A percentile compares a stretch with the other conserved stretches of the same genome.
phyloP scores from a whole-genome alignment of 2,888 invertebrate species.

The Drosophila atroscutellata region DNA sequence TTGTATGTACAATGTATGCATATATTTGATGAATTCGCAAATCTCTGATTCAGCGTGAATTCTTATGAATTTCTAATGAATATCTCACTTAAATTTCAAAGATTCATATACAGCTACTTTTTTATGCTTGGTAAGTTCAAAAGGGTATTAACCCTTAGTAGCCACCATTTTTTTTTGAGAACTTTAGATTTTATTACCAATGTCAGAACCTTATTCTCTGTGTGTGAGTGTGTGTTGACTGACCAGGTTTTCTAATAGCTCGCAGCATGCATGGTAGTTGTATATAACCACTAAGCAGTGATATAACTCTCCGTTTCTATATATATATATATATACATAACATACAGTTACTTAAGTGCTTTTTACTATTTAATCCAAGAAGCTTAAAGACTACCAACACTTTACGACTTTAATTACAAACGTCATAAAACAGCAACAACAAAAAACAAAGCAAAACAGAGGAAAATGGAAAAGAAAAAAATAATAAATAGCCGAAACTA shows the following conservation, averaged over 20 bases:
- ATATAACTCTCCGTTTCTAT: constrained; percentile 26
- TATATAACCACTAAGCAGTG: background rate
- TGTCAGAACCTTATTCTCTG: background rate
- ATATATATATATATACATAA: background rate
- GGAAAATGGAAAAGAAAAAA: constrained; percentile 14
- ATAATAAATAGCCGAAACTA: constrained; percentile 42
- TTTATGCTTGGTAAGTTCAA: background rate
- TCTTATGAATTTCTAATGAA: background rate
- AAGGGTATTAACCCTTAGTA: constrained; percentile 35
- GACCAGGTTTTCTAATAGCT: constrained; percentile 12
- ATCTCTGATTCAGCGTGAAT: background rate
- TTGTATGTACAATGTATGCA: background rate
- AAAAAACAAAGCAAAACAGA: constrained; percentile 20
- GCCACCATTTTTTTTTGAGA: background rate
- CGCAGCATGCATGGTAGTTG: background rate
- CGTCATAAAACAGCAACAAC: constrained; percentile 38
- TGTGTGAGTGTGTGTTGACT: constrained; percentile 1
- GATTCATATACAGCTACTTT: constrained; percentile 16
- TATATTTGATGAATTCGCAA: background rate
- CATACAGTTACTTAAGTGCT: constrained; percentile 55
- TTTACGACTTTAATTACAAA: constrained; percentile 69
- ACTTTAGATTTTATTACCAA: constrained; percentile 26
- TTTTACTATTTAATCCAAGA: constrained; percentile 48
- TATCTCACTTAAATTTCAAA: background rate
- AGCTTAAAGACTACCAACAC: constrained; percentile 55